Evolutionary conservation across 2,113 vertebrate genomes (phyloP).

Genomic region (Raphicerus campestris): DNA sequence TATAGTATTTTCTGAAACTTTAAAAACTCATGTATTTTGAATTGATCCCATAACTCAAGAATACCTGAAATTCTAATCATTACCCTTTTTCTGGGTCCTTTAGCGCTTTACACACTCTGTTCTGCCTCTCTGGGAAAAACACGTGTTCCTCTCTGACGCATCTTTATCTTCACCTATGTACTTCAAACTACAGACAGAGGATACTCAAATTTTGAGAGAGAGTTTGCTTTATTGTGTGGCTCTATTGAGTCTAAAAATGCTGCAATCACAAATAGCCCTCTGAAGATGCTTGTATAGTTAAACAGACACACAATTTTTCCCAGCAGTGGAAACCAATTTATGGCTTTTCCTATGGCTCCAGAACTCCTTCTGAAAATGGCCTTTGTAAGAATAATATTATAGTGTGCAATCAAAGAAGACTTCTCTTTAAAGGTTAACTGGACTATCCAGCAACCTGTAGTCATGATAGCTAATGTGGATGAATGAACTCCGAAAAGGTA

Average conservation of each 20-base stretch:
- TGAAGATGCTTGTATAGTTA: slow-evolving; percentile 56
- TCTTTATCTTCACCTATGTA: slow-evolving; percentile 47
- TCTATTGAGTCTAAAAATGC: slow-evolving; percentile 56
- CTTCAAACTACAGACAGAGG: slow-evolving; percentile 30
- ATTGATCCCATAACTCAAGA: slow-evolving; percentile 46
- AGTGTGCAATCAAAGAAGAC: slow-evolving; percentile 8
- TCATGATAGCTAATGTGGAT: not conserved
- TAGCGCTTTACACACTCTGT: not conserved
- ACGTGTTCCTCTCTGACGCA: slow-evolving; percentile 41
- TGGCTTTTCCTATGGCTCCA: slow-evolving; percentile 42
- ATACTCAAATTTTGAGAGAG: not conserved
- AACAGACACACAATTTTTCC: slow-evolving; percentile 40
- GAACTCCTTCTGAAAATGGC: slow-evolving; percentile 52
- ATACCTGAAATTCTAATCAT: slow-evolving; percentile 56
- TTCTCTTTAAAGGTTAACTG: slow-evolving; percentile 34
- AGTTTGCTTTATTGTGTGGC: slow-evolving; percentile 58
- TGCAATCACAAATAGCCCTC: slow-evolving; percentile 49
- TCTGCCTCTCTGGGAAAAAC: slow-evolving; percentile 47
- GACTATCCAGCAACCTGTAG: not conserved
- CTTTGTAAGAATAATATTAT: slow-evolving; percentile 29
- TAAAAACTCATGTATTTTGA: slow-evolving; percentile 47
- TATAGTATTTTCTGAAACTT: slow-evolving; percentile 47
- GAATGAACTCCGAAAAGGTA: not conserved
- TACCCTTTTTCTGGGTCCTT: slow-evolving; percentile 41
- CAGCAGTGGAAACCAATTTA: slow-evolving; percentile 46